A percentile compares a stretch with the other conserved stretches of the same genome.
phyloP scores from a whole-genome alignment of 2,113 vertebrate genomes.

The Spea bombifrons region DNA sequence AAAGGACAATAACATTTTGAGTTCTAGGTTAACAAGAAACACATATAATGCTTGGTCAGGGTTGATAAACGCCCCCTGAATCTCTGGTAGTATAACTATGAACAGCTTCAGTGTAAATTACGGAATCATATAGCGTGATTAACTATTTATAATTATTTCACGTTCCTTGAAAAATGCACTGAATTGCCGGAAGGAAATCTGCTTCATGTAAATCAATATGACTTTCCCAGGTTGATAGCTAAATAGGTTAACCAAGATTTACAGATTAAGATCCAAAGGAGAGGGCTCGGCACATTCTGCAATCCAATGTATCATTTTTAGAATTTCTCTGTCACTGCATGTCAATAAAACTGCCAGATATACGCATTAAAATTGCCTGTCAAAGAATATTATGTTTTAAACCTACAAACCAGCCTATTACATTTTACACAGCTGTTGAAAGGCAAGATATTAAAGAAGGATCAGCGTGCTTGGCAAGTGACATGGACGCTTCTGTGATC shows the following conservation, averaged over 20 bases:
- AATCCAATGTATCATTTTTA: slow-evolving; percentile 48
- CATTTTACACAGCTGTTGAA: slow-evolving; percentile 30
- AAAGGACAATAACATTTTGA: too few species aligned
- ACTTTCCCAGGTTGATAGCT: slow-evolving; percentile 3
- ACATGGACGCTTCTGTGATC: neutral
- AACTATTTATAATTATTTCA: neutral
- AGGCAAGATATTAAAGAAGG: slow-evolving; percentile 30
- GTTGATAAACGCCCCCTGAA: too few species aligned
- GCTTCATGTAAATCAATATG: slow-evolving; percentile 14
- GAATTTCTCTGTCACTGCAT: slow-evolving; percentile 44
- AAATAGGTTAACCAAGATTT: slow-evolving; percentile 24
- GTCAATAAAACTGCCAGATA: slow-evolving; percentile 47
- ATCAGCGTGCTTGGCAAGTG: slow-evolving; percentile 5
- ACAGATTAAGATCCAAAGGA: slow-evolving; percentile 23
- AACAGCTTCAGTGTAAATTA: too few species aligned
- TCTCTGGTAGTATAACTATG: too few species aligned
- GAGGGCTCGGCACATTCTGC: slow-evolving; percentile 38
- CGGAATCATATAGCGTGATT: too few species aligned
- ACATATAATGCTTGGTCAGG: too few species aligned
- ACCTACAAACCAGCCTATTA: slow-evolving; percentile 38
- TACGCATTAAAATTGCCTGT: slow-evolving; percentile 46
- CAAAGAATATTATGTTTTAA: slow-evolving; percentile 44
- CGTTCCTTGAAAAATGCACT: neutral
- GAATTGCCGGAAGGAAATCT: neutral
- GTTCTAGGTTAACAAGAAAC: too few species aligned